Evolutionary conservation across 2,888 invertebrate genomes (phyloP).

Genomic region (Automeris io): DNA sequence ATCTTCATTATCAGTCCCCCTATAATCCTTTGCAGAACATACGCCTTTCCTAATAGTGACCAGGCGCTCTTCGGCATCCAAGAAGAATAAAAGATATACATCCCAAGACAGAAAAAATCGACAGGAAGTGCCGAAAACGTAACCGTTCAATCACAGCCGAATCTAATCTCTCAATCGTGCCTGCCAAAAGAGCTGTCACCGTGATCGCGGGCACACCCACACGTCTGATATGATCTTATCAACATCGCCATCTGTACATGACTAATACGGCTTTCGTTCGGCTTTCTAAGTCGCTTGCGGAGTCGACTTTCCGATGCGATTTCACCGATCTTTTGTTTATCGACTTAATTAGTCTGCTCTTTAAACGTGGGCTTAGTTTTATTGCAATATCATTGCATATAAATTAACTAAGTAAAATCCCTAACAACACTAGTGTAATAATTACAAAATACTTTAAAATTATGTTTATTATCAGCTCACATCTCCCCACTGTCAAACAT

Average conservation of each 20-base stretch:
- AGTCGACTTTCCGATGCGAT: slow-evolving; percentile 1
- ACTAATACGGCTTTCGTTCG: slow-evolving; percentile 20
- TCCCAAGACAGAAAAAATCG: no score
- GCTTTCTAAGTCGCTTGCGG: slow-evolving; percentile 1
- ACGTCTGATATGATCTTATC: slow-evolving; percentile 18
- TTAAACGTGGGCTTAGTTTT: slow-evolving; percentile 1
- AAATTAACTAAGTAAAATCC: no score
- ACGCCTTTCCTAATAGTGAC: no score
- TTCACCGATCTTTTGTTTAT: slow-evolving; percentile 3
- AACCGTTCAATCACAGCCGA: slow-evolving; percentile 13
- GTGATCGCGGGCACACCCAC: slow-evolving; percentile 22
- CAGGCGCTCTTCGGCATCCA: no score
- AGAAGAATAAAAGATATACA: no score
- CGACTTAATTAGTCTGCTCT: not conserved
- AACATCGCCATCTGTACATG: slow-evolving; percentile 16
- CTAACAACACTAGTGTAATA: no score
- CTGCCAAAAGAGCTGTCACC: slow-evolving; percentile 25
- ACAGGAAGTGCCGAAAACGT: not conserved
- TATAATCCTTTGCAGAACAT: no score
- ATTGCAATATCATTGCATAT: no score
- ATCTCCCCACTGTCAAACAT: no score
- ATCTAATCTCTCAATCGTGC: slow-evolving; percentile 26
- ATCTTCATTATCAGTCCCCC: no score
- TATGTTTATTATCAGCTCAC: no score
- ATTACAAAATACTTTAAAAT: no score